Base-by-base conservation (phyloP, 2,797 vertebrate species). In the Muraenolepis orangiensis region DNA sequence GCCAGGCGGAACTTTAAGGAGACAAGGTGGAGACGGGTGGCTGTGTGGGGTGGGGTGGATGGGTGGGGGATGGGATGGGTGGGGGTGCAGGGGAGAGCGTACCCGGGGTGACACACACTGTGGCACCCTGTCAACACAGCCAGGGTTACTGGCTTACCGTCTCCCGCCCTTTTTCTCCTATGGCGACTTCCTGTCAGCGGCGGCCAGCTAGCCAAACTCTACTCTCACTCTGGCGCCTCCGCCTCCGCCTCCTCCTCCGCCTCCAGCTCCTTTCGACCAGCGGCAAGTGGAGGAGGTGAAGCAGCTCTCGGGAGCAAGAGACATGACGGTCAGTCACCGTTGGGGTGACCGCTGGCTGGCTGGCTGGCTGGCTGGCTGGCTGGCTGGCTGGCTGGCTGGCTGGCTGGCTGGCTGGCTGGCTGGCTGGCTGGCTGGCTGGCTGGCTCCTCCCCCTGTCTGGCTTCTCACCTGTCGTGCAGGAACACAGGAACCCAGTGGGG, bases 1-100 rank as follows among this genome's bases (percentile, higher is more conserved):
- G 87, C 89, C 91, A 93, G 90, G 91, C 91, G 89, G 91, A 88
- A 92, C 91, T 84, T 82, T 70, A n/a, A 42, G 83, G 83, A 88
- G 88, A 86, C 81, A 74, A 79, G 51, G 51, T 23, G 0, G 14
- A 82, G 88, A 91, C 87, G 82, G 80, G 42, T 51, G 32, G 8
- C 32, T 34, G 42, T 14, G 42, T 46, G 42, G 42, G 42, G 42
- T 8, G 32, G 32, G 32, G 32, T 8, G 32, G n/a, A n/a, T n/a
- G 42, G 42, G 14, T 0, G 42, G 14, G 42, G 42, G 1, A 18
- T 1, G 42, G 18, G 18, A 20, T 16, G 42, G 42, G 42, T 18
- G 20, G 42, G 42, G 42, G 42, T 12, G 42, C 13, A 14, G 85
- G 84, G 51, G 82, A 82, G 72, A 74, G 78, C n/a, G 80, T 90